phyloP scores from a whole-genome alignment of 2,888 invertebrate species.

The Conus canariensis region DNA sequence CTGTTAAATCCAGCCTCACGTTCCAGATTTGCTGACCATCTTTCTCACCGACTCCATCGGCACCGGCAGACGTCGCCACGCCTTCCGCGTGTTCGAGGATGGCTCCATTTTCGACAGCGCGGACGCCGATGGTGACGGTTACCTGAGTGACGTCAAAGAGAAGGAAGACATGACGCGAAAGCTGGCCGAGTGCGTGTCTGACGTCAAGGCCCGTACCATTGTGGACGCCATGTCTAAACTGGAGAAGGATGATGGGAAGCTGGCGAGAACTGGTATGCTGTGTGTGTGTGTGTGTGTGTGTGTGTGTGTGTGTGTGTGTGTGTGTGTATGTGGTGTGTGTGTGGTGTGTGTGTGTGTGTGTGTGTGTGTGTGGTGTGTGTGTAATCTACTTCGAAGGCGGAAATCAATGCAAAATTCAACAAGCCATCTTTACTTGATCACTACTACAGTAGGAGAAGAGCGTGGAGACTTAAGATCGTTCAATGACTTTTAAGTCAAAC shows the following conservation, averaged over 20 bases:
- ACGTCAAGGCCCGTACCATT: constrained; percentile 15
- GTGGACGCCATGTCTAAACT: constrained; percentile 31
- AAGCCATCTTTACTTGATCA: too few species aligned
- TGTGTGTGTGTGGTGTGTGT: too few species aligned
- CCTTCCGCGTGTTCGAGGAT: constrained; percentile 36
- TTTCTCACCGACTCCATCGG: constrained; percentile 20
- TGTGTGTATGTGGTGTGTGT: too few species aligned
- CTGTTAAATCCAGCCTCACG: too few species aligned
- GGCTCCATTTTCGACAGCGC: constrained; percentile 31
- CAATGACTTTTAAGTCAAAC: too few species aligned
- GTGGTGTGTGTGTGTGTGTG: too few species aligned
- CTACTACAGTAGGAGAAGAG: too few species aligned
- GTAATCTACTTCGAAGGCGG: not conserved
- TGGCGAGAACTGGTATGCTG: constrained; percentile 26
- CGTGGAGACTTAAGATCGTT: too few species aligned
- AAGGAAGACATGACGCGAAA: constrained; percentile 25
- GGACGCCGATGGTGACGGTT: constrained; percentile 31
- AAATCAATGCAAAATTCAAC: too few species aligned
- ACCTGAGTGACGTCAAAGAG: constrained; percentile 17
- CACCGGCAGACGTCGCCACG: constrained; percentile 1
- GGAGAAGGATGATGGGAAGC: constrained; percentile 14
- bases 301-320: not conserved
- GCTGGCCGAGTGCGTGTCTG: constrained; percentile 31
- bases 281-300: not conserved
- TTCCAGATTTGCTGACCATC: constrained; percentile 35